phyloP scores from a whole-genome alignment of 1,140 invertebrate species.

The Goniozus legneri region DNA sequence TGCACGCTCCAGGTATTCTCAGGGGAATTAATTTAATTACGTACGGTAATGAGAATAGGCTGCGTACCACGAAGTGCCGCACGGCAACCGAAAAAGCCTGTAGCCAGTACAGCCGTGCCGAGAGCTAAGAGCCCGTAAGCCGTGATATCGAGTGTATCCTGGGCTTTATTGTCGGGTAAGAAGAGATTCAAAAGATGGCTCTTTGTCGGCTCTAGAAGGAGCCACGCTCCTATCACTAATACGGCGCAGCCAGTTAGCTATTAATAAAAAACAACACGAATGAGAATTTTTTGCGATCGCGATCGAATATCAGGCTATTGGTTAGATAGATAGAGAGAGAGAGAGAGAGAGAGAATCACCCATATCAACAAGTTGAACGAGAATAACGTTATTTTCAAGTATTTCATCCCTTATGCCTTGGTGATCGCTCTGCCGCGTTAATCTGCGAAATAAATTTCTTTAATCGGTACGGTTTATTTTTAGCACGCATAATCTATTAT shows the following conservation, averaged over 20 bases:
- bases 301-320: too few species aligned
- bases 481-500: too few species aligned
- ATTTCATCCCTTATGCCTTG: conserved; percentile 49
- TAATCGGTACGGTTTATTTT: too few species aligned
- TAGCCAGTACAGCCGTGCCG: conserved; percentile 52
- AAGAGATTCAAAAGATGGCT: conserved; percentile 53
- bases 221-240: conserved; percentile 51
- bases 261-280: conserved; percentile 13
- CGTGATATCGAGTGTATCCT: conserved; percentile 49
- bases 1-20: neutral
- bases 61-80: conserved; percentile 53
- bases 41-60: conserved; percentile 55
- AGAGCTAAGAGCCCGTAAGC: conserved; percentile 52
- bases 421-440: too few species aligned
- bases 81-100: conserved; percentile 57
- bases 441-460: too few species aligned
- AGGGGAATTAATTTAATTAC: too few species aligned
- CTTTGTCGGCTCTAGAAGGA: conserved; percentile 54
- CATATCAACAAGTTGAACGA: conserved; percentile 58
- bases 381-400: conserved; percentile 53
- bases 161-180: conserved; percentile 35
- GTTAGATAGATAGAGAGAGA: too few species aligned
- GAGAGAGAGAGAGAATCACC: too few species aligned
- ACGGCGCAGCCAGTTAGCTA: conserved; percentile 55
- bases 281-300: too few species aligned